Percentiles rank a stretch among this genome's conserved stretches.
phyloP scores from a whole-genome alignment of 2,113 vertebrate genomes.

The Pituophis catenifer region DNA sequence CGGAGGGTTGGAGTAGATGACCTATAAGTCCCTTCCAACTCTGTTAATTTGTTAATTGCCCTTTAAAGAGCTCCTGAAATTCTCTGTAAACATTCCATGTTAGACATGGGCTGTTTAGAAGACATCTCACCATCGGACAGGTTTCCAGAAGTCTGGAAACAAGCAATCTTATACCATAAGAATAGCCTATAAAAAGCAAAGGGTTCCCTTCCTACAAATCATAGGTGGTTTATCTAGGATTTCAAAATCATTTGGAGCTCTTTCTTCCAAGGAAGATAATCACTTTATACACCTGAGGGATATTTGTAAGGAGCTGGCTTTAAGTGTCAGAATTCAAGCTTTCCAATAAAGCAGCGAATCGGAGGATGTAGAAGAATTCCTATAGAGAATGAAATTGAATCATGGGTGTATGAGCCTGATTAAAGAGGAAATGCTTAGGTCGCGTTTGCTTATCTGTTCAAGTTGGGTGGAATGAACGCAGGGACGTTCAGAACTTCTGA shows the following conservation, averaged over 20 bases:
- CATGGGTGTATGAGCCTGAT: not conserved
- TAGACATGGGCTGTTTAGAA: not conserved
- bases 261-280: not conserved
- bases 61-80: not conserved
- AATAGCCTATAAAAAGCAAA: not conserved
- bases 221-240: not conserved
- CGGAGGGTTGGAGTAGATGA: no score
- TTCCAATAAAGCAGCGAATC: constrained; percentile 16
- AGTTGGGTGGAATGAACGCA: constrained; percentile 17
- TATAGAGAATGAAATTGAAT: constrained; percentile 21
- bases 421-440: constrained; percentile 16
- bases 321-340: constrained; percentile 39
- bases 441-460: constrained; percentile 20
- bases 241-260: not conserved
- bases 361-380: constrained; percentile 24
- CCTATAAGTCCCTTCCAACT: no score
- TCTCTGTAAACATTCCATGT: not conserved
- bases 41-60: not conserved
- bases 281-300: constrained; percentile 22
- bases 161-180: not conserved
- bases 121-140: not conserved
- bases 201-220: not conserved
- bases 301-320: not conserved
- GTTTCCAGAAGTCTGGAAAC: constrained; percentile 1
- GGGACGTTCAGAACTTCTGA: constrained; percentile 25